phyloP scores from a whole-genome alignment of 1,140 invertebrate species.

The Listronotus oregonensis region DNA sequence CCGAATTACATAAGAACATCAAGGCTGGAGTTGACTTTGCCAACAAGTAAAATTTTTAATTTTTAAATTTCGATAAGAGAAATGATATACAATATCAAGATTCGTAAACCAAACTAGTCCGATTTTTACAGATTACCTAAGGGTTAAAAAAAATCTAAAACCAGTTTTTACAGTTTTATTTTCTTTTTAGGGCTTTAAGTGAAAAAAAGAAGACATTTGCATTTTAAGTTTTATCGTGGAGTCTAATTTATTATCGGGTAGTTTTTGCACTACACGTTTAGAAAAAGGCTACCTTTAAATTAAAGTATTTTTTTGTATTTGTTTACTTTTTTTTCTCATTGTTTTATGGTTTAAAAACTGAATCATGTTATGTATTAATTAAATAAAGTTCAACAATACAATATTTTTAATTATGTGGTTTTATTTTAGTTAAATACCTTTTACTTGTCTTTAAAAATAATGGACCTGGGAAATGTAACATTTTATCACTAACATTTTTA shows the following conservation, averaged over 20 bases:
- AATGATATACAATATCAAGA: conserved; percentile 6
- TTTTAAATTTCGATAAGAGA: not conserved
- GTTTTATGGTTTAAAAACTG: too few relatives aligned
- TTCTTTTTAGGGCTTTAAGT: conserved; percentile 23
- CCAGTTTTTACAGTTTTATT: conserved; percentile 17
- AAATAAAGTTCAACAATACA: too few relatives aligned
- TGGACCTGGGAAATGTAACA: too few relatives aligned
- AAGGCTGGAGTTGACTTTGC: conserved; percentile 95
- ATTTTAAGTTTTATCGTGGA: conserved; percentile 15
- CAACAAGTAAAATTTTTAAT: conserved; percentile 54
- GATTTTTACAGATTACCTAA: not conserved
- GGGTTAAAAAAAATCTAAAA: conserved; percentile 7
- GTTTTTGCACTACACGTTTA: too few relatives aligned
- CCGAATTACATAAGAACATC: conserved; percentile 95
- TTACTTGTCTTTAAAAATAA: too few relatives aligned
- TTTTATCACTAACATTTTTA: too few relatives aligned
- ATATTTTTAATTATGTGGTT: too few relatives aligned
- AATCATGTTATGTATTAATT: too few relatives aligned
- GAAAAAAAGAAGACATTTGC: conserved; percentile 25
- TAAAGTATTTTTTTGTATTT: too few relatives aligned
- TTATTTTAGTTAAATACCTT: not conserved
- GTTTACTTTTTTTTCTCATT: too few relatives aligned
- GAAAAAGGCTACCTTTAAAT: too few relatives aligned
- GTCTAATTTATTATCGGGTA: too few relatives aligned
- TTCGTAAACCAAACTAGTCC: not conserved